A percentile compares a stretch with the other conserved stretches of the same genome.
phyloP scores from a whole-genome alignment of 2,888 invertebrate genomes.

The Xanthia icteritia region DNA sequence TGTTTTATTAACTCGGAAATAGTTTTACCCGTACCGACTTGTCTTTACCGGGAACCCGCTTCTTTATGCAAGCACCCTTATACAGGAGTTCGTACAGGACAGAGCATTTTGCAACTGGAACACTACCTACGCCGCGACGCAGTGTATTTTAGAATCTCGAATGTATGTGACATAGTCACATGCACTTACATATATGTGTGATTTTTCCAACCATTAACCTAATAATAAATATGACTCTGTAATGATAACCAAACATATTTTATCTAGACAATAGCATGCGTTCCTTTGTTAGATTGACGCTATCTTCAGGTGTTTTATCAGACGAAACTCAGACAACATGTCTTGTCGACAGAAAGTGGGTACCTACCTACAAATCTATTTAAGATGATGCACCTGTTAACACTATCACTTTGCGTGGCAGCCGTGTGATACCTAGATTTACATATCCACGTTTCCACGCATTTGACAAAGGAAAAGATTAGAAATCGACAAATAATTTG shows the following conservation, averaged over 20 bases:
- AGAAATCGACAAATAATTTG: slow-evolving; percentile 32
- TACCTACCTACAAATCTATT: slow-evolving; percentile 20
- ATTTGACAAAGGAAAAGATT: slow-evolving; percentile 47
- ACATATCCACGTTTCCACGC: slow-evolving; percentile 8
- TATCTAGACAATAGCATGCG: slow-evolving; percentile 24
- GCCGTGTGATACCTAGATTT: slow-evolving; percentile 30
- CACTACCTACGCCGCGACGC: not conserved
- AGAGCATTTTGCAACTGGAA: not conserved
- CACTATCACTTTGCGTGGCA: slow-evolving; percentile 32
- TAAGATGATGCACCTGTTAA: slow-evolving; percentile 29
- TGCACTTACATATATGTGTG: not conserved
- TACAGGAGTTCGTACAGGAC: not conserved
- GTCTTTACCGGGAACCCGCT: too few species aligned
- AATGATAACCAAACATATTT: slow-evolving; percentile 17
- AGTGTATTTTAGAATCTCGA: not conserved
- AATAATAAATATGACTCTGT: slow-evolving; percentile 8
- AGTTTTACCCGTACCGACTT: too few species aligned
- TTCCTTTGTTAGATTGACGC: slow-evolving; percentile 47
- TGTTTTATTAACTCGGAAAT: too few species aligned
- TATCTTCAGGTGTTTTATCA: slow-evolving; percentile 54
- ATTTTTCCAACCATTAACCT: not conserved
- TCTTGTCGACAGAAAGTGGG: slow-evolving; percentile 13
- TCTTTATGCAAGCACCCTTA: not conserved
- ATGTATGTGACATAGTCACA: not conserved
- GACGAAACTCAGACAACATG: slow-evolving; percentile 24